Evolutionary conservation across 1,140 invertebrate genomes (phyloP), one percentile per base, ranked within the genome.

Genomic region (Drosophila equinoxialis): DNA sequence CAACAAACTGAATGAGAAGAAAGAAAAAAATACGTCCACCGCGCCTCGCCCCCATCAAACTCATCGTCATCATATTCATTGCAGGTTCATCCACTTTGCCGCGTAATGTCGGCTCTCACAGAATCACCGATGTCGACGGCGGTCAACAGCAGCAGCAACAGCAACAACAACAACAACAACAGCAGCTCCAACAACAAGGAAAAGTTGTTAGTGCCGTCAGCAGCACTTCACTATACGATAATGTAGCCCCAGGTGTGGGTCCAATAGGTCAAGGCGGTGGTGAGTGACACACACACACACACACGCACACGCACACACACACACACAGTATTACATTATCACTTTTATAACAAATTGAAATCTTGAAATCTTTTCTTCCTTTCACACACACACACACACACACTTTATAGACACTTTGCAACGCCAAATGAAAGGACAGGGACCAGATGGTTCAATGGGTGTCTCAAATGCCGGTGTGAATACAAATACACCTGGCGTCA

Each of bases 161-260:
- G 33, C 73, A 75, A 48, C 73, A 75, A 30, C 91, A 96, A 73
- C 55, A 74, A 58, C 73, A 75, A 65, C 73, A 75, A 41, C 65
- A 51, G 45, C 45, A 51, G 17, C 45, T 51, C 17, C 45, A 51
- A 66, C 67, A 57, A 42, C 77, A 75, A 48, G 90, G 84, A 54
- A 96, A 96, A 92, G 96, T 97, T 65, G 95, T 95, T 33, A 95
- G 96, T 23, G 96, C 96, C 17, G 96, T 96, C 17, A 97, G 97
- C 71, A 97, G 95, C 78, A 96, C 96, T 10, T 97, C 97, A 35
- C 94, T 98, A n/a, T 97, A 98, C 91, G 97, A 98, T 93, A 97
- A 97, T 92, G 96, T 97, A 62, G 93, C 94, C 79, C 93, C 93
- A 45, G 93, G 94, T 63, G 90, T 51, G 17, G 45, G 89, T 20